Evolutionary conservation across 30 jellyfish, hydroid and myxozoan species (phyloP).

Genomic region (Chironex yamaguchii): DNA sequence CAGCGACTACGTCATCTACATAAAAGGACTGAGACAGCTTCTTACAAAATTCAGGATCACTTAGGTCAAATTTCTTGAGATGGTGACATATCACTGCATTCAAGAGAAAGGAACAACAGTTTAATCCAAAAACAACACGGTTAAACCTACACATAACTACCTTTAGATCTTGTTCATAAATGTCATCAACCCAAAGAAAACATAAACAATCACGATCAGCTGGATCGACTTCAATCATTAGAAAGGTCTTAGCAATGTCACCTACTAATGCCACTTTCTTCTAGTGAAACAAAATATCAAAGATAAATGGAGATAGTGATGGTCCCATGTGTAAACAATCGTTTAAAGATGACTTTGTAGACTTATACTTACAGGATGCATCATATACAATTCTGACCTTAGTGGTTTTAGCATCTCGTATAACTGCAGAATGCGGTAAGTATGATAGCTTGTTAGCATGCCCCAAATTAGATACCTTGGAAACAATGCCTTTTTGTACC

Average conservation of each 20-base stretch:
- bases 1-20: constrained; percentile 37
- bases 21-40: not conserved
- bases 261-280: constrained; percentile 17
- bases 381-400: constrained; percentile 35
- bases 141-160: constrained; percentile 6
- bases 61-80: not conserved
- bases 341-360: constrained; percentile 9
- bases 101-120: constrained; percentile 11
- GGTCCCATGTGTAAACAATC: constrained; percentile 63
- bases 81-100: constrained; percentile 39
- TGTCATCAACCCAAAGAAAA: constrained; percentile 50
- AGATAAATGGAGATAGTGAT: not conserved
- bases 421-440: constrained; percentile 49
- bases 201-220: constrained; percentile 23
- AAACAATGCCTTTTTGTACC: constrained; percentile 17
- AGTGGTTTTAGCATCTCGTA: constrained; percentile 10
- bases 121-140: constrained; percentile 20
- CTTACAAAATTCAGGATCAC: constrained; percentile 17
- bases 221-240: not conserved
- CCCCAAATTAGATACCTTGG: constrained; percentile 5
- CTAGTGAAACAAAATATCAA: constrained; percentile 18
- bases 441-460: not conserved
- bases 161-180: not conserved
- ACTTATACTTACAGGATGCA: constrained; percentile 38
- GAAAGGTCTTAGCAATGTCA: constrained; percentile 33